phyloP scores from a whole-genome alignment of 2,888 invertebrate genomes.

The Cremastinae sp. region DNA sequence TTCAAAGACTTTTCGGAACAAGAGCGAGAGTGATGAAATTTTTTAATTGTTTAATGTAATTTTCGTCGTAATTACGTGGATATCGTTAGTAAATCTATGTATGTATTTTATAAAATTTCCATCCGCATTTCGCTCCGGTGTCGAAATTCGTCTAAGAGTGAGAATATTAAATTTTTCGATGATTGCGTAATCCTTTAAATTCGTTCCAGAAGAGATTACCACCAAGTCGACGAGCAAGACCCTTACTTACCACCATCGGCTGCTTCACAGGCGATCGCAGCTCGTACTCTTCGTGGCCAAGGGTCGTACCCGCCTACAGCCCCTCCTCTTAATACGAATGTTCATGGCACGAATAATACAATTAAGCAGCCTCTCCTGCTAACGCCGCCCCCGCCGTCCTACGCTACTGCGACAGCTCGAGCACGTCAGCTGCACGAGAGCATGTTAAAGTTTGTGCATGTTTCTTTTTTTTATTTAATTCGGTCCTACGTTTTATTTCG shows the following conservation, averaged over 20 bases:
- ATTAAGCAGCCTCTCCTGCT: conserved; percentile 81
- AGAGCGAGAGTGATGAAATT: no score
- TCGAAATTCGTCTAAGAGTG: no score
- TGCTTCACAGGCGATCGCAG: conserved; percentile 83
- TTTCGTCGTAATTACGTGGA: no score
- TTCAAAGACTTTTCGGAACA: no score
- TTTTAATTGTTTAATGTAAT: no score
- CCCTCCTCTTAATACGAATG: conserved; percentile 81
- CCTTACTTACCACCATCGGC: conserved; percentile 87
- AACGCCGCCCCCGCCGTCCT: conserved; percentile 83
- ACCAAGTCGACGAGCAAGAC: conserved; percentile 92
- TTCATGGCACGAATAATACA: conserved; percentile 83
- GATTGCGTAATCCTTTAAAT: conserved; percentile 42
- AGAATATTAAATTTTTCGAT: background rate
- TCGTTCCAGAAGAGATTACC: conserved; percentile 86
- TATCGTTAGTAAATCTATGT: no score
- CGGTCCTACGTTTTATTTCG: conserved; percentile 57
- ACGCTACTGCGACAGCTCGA: conserved; percentile 82
- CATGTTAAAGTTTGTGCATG: conserved; percentile 82
- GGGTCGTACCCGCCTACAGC: conserved; percentile 87
- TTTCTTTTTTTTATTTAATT: conserved; percentile 72
- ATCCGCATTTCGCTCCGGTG: no score
- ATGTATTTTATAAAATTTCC: no score
- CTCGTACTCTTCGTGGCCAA: conserved; percentile 86
- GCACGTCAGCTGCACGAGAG: conserved; percentile 81